Evolutionary conservation across 2,888 invertebrate genomes (phyloP).

Genomic region (Plagodis dolabraria): DNA sequence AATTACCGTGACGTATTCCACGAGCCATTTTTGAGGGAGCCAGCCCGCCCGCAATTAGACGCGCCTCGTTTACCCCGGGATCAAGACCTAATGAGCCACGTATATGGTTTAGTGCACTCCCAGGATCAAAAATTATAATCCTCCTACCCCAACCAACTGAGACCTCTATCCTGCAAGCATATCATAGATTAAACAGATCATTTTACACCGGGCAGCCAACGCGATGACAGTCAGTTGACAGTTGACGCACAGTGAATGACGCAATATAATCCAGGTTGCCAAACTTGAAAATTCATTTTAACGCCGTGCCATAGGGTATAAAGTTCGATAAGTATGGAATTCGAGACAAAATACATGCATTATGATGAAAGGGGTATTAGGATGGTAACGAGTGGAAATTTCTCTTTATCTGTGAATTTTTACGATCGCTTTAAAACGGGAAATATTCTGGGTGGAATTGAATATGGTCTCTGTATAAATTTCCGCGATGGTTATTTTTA

Average conservation of each 20-base stretch:
- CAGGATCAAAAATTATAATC: constrained; percentile 77
- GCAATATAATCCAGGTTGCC: constrained; percentile 40
- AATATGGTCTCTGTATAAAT: no score
- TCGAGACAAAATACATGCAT: constrained; percentile 21
- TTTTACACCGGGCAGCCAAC: constrained; percentile 39
- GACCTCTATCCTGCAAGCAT: constrained; percentile 35
- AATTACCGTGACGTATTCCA: constrained; percentile 63
- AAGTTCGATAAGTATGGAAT: constrained; percentile 12
- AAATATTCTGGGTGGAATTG: constrained; percentile 1
- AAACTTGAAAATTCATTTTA: constrained; percentile 19
- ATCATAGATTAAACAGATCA: constrained; percentile 32
- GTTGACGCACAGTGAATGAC: constrained; percentile 58
- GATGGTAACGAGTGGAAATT: constrained; percentile 20
- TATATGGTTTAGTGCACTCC: constrained; percentile 75
- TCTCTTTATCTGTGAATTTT: constrained; percentile 24
- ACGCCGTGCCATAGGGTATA: constrained; percentile 10
- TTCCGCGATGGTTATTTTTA: no score
- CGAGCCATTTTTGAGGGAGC: constrained; percentile 60
- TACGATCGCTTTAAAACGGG: constrained; percentile 16
- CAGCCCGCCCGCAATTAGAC: constrained; percentile 70
- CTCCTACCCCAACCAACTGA: constrained; percentile 47
- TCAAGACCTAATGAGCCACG: constrained; percentile 80
- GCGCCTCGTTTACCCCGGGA: constrained; percentile 75
- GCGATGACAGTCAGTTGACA: constrained; percentile 67
- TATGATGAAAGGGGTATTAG: constrained; percentile 19